Evolutionary conservation across 2,113 vertebrate genomes (phyloP).

Genomic region (Muntiacus reevesi): DNA sequence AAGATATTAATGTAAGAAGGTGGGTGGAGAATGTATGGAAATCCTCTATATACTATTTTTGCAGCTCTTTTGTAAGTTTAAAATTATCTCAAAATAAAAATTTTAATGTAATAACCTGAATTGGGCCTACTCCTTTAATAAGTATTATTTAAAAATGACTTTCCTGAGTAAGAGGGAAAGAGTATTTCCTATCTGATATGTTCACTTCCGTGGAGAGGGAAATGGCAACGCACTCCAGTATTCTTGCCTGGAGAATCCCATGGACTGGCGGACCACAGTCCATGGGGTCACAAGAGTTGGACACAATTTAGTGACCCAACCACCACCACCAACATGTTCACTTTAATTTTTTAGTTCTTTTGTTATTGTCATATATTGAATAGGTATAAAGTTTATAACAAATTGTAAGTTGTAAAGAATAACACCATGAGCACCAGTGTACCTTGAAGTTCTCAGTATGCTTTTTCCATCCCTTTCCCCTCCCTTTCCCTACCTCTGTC

Average conservation of each 20-base stretch:
- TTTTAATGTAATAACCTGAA: neutral
- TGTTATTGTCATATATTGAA: neutral
- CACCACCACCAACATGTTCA: neutral
- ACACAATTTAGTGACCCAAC: neutral
- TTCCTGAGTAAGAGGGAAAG: neutral
- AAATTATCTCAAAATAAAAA: neutral
- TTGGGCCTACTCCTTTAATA: neutral
- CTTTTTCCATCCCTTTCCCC: neutral
- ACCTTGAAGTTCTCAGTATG: neutral
- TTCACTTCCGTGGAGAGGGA: neutral
- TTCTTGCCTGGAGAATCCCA: neutral
- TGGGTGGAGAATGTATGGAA: neutral
- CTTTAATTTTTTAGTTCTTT: slow-evolving; percentile 16
- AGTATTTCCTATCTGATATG: neutral
- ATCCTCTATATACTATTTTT: neutral
- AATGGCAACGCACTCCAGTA: neutral
- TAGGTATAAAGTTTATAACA: neutral
- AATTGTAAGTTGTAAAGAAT: neutral
- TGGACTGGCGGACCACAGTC: neutral
- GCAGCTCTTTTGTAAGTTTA: neutral
- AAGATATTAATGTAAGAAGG: neutral
- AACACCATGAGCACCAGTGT: neutral
- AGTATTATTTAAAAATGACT: neutral
- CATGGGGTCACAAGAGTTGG: neutral
- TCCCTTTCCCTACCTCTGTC: neutral